These are phyloP conservation scores for Elephas maximus DNA, from an alignment of 2,113 vertebrate genomes.

Conservation along the genomic window DNA sequence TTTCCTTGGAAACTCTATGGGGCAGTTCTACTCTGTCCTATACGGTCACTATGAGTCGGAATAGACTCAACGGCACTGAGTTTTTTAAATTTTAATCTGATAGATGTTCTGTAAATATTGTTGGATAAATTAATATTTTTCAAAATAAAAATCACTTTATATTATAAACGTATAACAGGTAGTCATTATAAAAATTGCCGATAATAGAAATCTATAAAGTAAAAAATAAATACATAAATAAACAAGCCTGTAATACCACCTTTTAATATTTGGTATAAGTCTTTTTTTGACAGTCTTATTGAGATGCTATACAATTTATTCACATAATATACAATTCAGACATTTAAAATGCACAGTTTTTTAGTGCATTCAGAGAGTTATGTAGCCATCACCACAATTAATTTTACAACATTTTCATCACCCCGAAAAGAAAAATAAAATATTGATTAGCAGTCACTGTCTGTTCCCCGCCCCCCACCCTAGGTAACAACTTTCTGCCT, in stretches of 20 bases:
- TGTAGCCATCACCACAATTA: too few relatives aligned
- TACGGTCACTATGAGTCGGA: too few relatives aligned
- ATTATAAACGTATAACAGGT: neutral
- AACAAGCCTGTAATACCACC: neutral
- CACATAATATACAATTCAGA: neutral
- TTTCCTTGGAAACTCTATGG: too few relatives aligned
- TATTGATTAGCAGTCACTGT: too few relatives aligned
- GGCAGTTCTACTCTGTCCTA: too few relatives aligned
- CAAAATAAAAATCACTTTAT: neutral
- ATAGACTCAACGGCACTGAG: too few relatives aligned
- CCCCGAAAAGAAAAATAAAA: too few relatives aligned
- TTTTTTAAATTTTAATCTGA: neutral
- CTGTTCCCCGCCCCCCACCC: too few relatives aligned
- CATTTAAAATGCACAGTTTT: neutral
- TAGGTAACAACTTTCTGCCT: too few relatives aligned
- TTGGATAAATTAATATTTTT: neutral
- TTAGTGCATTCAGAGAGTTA: too few relatives aligned
- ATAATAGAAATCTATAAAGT: neutral
- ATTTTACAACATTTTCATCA: neutral
- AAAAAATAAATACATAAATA: neutral
- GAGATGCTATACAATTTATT: neutral
- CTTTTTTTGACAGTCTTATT: neutral
- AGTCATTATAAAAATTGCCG: neutral
- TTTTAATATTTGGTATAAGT: neutral
- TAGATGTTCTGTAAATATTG: neutral